These are phyloP conservation scores for Epinotia brunnichana DNA, from an alignment of 2,888 invertebrate species.

Conservation along the genomic window DNA sequence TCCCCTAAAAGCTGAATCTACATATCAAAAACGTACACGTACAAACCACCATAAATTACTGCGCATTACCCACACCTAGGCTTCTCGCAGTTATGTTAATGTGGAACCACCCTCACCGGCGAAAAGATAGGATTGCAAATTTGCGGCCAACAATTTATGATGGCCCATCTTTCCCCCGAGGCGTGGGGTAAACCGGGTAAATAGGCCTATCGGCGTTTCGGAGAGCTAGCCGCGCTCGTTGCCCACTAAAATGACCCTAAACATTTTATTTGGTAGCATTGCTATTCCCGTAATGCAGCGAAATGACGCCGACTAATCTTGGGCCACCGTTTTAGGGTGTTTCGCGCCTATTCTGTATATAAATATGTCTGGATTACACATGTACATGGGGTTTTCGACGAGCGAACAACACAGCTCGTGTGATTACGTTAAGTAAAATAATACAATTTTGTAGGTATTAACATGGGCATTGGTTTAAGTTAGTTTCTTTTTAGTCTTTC, in stretches of 20 bases:
- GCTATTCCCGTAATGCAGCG: slow-evolving; percentile 75
- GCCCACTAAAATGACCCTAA: slow-evolving; percentile 81
- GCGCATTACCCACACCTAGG: slow-evolving; percentile 64
- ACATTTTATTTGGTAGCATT: slow-evolving; percentile 82
- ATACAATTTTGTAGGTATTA: slow-evolving; percentile 37
- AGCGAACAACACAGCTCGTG: slow-evolving; percentile 45
- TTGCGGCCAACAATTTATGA: slow-evolving; percentile 83
- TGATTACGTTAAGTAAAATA: slow-evolving; percentile 43
- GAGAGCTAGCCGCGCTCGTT: slow-evolving; percentile 77
- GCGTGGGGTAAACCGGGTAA: slow-evolving; percentile 76
- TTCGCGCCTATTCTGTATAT: slow-evolving; percentile 70
- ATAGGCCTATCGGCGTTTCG: slow-evolving; percentile 80
- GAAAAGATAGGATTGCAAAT: slow-evolving; percentile 83
- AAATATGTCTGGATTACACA: slow-evolving; percentile 72
- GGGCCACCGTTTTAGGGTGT: slow-evolving; percentile 75
- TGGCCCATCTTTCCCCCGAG: slow-evolving; percentile 69
- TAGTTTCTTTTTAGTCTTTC: slow-evolving; percentile 26
- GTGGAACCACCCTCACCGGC: slow-evolving; percentile 73
- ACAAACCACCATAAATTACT: slow-evolving; percentile 51
- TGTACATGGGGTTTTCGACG: slow-evolving; percentile 57
- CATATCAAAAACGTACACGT: slow-evolving; percentile 39
- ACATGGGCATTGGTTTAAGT: slow-evolving; percentile 35
- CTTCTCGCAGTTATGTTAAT: slow-evolving; percentile 80
- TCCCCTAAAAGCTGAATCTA: slow-evolving; percentile 60
- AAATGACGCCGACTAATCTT: slow-evolving; percentile 79